Evolutionary conservation across 2,113 vertebrate species (phyloP), one percentile per base, ranked within the genome.

Genomic region (Sapajus apella): DNA sequence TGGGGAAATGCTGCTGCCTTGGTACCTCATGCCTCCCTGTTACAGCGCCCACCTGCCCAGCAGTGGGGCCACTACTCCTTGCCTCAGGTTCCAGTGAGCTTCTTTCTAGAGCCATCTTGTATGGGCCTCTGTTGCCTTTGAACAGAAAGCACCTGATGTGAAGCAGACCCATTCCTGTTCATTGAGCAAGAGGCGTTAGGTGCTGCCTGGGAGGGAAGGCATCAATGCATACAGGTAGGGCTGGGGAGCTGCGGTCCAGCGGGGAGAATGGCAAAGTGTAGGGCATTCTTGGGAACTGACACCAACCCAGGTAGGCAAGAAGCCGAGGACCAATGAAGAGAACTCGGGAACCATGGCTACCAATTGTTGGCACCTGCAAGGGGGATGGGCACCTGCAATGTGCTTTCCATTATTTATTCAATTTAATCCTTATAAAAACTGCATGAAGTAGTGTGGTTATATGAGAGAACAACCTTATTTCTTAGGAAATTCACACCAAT

Each of bases 181-280:
- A 0, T 0, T 14, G 52, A 56, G 43, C 52, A 50, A 21, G 40
- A 1, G 25, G 40, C n/a, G 45, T 43, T 50, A 5, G 2, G 0
- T 2, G 55, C 16, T 17, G 52, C 30, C 40, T 21, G 18, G 4
- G 45, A 32, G 13, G 13, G 5, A 30, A 35, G 61, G 21, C 10
- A 4, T 52, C 43, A 25, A 10, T 0, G 16, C 25, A 27, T 8
- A 37, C 1, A 27, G 27, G 61, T 37, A 32, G n/a, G 27, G 17
- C 23, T 2, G 8, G 61, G 58, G 32, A 50, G 61, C 50, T 68
- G 20, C 50, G 20, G 12, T 3, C 56, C 35, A 23, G 30, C 5
- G 0, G 6, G 20, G 17, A 58, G 56, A 64, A 58, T 0, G 7
- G 70, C 17, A 27, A 68, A 37, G 23, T 4, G 35, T 25, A 10